Conservation (phyloP, 2,113 vertebrate species). For the Myotis davidii region DNA sequence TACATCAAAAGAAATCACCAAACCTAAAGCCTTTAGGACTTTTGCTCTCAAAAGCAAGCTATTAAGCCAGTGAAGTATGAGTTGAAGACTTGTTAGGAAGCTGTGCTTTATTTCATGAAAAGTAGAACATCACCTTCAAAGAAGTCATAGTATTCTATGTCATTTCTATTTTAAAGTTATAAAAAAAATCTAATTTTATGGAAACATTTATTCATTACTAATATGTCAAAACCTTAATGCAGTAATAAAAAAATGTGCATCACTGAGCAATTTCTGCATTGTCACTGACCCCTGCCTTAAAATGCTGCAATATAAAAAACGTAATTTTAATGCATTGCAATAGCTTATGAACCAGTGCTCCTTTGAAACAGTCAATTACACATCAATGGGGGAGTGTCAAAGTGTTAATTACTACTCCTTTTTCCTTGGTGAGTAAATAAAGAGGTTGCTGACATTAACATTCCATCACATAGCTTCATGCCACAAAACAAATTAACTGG, state of each 20-base stretch:
- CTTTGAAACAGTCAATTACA: constrained; percentile 97
- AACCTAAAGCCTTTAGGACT: constrained; percentile 45
- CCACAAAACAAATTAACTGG: constrained; percentile 88
- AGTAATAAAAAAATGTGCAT: constrained; percentile 96
- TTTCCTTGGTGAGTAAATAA: constrained; percentile 96
- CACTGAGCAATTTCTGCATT: constrained; percentile 93
- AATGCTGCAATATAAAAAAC: constrained; percentile 92
- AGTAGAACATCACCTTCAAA: constrained; percentile 68
- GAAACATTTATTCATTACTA: constrained; percentile 96
- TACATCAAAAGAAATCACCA: constrained; percentile 60
- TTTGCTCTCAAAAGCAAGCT: constrained; percentile 74
- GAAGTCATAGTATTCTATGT: constrained; percentile 71
- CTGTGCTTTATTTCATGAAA: constrained; percentile 75
- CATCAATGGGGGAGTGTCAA: constrained; percentile 91
- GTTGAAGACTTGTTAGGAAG: constrained; percentile 63
- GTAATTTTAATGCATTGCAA: constrained; percentile 95
- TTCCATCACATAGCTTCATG: constrained; percentile 91
- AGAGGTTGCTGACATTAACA: constrained; percentile 97
- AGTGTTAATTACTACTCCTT: constrained; percentile 94
- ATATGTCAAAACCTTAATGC: constrained; percentile 95
- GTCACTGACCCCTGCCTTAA: constrained; percentile 95
- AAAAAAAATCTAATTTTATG: constrained; percentile 84
- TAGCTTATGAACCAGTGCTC: constrained; percentile 92
- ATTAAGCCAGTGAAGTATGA: constrained; percentile 71
- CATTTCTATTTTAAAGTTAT: constrained; percentile 86